Evolutionary conservation across 1,140 invertebrate species (phyloP), one percentile per base, ranked within the genome.

Genomic region (Dendrolimus kikuchii): DNA sequence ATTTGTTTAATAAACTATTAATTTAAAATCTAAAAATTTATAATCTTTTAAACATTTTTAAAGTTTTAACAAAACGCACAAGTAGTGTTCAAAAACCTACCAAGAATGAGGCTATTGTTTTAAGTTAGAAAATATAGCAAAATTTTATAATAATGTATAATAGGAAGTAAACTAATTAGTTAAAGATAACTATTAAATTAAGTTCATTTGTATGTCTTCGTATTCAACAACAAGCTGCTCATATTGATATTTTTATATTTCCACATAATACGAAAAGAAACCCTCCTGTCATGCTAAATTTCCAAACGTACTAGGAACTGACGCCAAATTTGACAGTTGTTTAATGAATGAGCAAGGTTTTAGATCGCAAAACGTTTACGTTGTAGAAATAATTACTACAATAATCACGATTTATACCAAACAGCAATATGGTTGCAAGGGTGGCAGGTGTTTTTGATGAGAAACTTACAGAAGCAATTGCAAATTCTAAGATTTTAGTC

Each of bases 401-500:
- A 55, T 59, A 59, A 48, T 57, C 43, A 46, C 42, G 7, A 7
- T 43, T 36, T 43, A 8, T 42, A 37, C 57, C 10, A 52, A 47
- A 47, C 49, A 72, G 46, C 59, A 66, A 68, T 41, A 93, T 93
- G 92, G 92, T 92, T 60, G 89, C 92, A 23, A 77, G 85, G 54
- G 86, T 92, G 46, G 78, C 89, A 41, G 92, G 92, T 57, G 89
- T 94, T 55, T 90, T 93, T 56, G 88, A 88, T 47, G 79, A 88
- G 38, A 87, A 90, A 69, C 72, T 93, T 55, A 89, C 88, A 40
- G 88, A 89, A 57, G 81, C 88, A 38, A 88, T 90, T n/a, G 79
- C 81, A 36, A 83, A 88, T 63, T 89, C 89, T 0, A 90, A 90
- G 69, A 77, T 90, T 36, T 89, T 99, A 38, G 94, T 99, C 7